phyloP scores from a whole-genome alignment of 2,888 invertebrate species.

The Chaitophorus viminalis region DNA sequence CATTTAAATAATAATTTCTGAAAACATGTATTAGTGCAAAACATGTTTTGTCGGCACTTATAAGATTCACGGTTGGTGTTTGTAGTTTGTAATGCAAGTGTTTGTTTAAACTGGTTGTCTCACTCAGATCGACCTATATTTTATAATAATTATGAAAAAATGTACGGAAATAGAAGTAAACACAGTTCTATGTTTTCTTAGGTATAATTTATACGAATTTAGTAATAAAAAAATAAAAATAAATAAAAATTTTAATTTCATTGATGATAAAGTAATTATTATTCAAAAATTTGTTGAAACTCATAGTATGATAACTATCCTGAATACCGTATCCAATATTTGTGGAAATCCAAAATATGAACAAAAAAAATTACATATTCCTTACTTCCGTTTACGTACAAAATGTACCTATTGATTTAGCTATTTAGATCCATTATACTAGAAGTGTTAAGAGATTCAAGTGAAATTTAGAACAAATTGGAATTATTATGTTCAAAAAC shows the following conservation, averaged over 20 bases:
- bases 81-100: slow-evolving; percentile 1
- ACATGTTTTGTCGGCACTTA: slow-evolving; percentile 17
- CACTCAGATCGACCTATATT: slow-evolving; percentile 37
- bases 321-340: too few species aligned
- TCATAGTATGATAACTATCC: too few species aligned
- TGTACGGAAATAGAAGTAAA: slow-evolving; percentile 31
- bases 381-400: too few species aligned
- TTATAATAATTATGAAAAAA: slow-evolving; percentile 9
- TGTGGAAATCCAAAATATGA: too few species aligned
- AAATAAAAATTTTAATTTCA: too few species aligned
- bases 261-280: too few species aligned
- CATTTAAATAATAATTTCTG: neutral
- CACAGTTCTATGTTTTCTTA: neutral
- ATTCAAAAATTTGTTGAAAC: too few species aligned
- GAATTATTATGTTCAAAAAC: neutral
- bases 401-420: too few species aligned
- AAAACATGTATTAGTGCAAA: slow-evolving; percentile 11
- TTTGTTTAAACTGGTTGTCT: slow-evolving; percentile 27
- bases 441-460: neutral
- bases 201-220: too few species aligned
- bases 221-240: too few species aligned
- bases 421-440: too few species aligned
- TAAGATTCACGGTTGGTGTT: slow-evolving; percentile 16
- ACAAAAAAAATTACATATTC: too few species aligned
- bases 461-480: neutral